Base-by-base conservation (phyloP, 2,797 vertebrate species). In the Clarias pachynema region DNA sequence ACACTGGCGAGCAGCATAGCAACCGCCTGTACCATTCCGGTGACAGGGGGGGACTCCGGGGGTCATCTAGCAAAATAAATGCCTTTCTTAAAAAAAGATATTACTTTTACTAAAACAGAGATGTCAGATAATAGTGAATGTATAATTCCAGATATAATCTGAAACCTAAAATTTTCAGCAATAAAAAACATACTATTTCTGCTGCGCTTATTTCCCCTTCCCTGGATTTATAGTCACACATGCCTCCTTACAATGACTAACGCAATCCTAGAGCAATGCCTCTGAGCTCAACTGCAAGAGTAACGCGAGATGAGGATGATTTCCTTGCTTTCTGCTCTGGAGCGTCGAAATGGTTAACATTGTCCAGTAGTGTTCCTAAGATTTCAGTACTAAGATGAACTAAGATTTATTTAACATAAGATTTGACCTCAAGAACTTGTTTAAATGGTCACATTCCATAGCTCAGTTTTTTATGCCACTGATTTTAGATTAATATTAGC, bases 1-100 rank as follows among this genome's bases (percentile, higher is more conserved):
- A 93, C 90, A 88, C 75, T 84, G 82, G 91, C 83, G 81, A 24
- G 69, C 86, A 91, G 90, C 92, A 85, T 93, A 91, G 93, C 91
- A 95, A 95, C 94, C 93, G 95, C 69, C n/a, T 37, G 24, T 89
- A 94, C 94, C 93, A 95, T 89, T 60, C 88, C 62, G 10, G 20
- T 0, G 26, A 1, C 15, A 37, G 49, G 89, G 84, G 89, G 49
- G 24, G 0, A 5, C 0, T 16, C 0, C 1, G 14, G 12, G 6
- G 31, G 7, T 14, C 14, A 65, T 18, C 12, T 40, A 66, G 4
- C n/a, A 75, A 3, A 37, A 59, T 82, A 70, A 57, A 70, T 0
- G 16, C 18, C 10, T 59, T 20, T 57, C 5, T 4, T 1, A 37
- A 22, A 37, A 0, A 16, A 60, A 72, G 26, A 16, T 26, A n/a